phyloP scores from a whole-genome alignment of 2,888 invertebrate genomes.

The Scaptomyza polygonia region DNA sequence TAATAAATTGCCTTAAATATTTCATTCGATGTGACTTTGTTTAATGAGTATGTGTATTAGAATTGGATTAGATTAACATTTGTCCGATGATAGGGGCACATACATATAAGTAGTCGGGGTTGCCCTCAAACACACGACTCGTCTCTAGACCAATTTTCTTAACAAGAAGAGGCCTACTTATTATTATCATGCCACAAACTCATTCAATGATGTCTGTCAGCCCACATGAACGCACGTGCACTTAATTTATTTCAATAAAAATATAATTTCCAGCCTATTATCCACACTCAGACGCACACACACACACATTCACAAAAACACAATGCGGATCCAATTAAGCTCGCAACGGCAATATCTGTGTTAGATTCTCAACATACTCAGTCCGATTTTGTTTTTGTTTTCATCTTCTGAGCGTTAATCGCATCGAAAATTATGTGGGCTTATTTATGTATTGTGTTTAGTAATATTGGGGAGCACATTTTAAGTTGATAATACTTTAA shows the following conservation, averaged over 20 bases:
- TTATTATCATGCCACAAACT: slow-evolving; percentile 9
- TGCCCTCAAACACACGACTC: slow-evolving; percentile 8
- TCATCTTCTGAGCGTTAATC: slow-evolving; percentile 59
- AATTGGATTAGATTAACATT: slow-evolving; percentile 71
- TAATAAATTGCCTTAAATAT: slow-evolving; percentile 5
- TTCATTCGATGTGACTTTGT: neutral
- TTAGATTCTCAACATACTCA: slow-evolving; percentile 29
- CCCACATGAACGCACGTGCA: slow-evolving; percentile 79
- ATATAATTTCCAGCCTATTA: slow-evolving; percentile 74
- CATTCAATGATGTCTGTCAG: slow-evolving; percentile 24
- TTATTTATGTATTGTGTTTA: slow-evolving; percentile 9
- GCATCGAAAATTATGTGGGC: slow-evolving; percentile 72
- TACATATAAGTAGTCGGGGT: slow-evolving; percentile 8
- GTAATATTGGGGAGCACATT: slow-evolving; percentile 6
- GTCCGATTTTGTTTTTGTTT: slow-evolving; percentile 11
- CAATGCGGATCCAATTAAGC: slow-evolving; percentile 73
- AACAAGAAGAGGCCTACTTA: slow-evolving; percentile 7
- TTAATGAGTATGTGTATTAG: slow-evolving; percentile 25
- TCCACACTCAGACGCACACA: slow-evolving; percentile 52
- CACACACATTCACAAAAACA: slow-evolving; percentile 15
- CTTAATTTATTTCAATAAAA: slow-evolving; percentile 80
- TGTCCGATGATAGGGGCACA: slow-evolving; percentile 55
- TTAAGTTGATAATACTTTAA: slow-evolving; percentile 58
- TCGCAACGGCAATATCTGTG: slow-evolving; percentile 33
- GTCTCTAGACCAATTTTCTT: slow-evolving; percentile 32